Evolutionary conservation across 2,888 invertebrate genomes (phyloP).

Genomic region (Lasioglossum calceatum): DNA sequence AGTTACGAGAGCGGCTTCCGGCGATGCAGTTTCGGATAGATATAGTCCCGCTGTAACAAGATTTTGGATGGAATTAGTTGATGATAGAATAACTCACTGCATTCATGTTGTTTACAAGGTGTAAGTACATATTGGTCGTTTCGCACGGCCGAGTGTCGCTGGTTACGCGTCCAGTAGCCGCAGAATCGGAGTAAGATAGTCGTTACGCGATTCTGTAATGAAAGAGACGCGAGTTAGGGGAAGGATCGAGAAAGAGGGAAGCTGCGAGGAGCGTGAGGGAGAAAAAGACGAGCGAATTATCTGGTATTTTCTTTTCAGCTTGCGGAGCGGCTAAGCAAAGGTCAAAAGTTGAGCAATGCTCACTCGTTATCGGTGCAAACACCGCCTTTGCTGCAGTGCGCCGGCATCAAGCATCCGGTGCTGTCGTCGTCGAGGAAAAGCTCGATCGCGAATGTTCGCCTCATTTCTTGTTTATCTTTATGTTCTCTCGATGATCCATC

Average conservation of each 20-base stretch:
- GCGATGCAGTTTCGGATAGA: too few relatives aligned
- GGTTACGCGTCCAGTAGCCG: constrained; percentile 25
- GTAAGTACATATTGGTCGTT: neutral
- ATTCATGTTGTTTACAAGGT: constrained; percentile 42
- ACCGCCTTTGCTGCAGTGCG: constrained; percentile 65
- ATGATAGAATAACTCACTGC: neutral
- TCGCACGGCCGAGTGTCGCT: constrained; percentile 24
- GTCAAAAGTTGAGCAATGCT: constrained; percentile 80
- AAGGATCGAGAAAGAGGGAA: constrained; percentile 5
- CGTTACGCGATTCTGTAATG: constrained; percentile 4
- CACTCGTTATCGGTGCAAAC: constrained; percentile 77
- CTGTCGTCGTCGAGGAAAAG: constrained; percentile 17
- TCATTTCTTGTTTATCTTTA: neutral
- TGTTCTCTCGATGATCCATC: neutral
- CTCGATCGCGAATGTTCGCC: neutral
- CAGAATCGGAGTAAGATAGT: constrained; percentile 15
- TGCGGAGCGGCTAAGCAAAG: constrained; percentile 76
- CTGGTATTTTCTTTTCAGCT: constrained; percentile 75
- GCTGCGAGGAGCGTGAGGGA: constrained; percentile 12
- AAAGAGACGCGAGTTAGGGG: constrained; percentile 16
- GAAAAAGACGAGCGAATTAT: constrained; percentile 71
- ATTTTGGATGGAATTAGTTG: neutral
- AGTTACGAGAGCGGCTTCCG: neutral
- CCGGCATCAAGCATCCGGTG: constrained; percentile 28
- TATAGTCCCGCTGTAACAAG: neutral